Evolutionary conservation across 2,113 vertebrate genomes (phyloP), one percentile per base, ranked within the genome.

Genomic region (Nothocercus nigrocapillus): DNA sequence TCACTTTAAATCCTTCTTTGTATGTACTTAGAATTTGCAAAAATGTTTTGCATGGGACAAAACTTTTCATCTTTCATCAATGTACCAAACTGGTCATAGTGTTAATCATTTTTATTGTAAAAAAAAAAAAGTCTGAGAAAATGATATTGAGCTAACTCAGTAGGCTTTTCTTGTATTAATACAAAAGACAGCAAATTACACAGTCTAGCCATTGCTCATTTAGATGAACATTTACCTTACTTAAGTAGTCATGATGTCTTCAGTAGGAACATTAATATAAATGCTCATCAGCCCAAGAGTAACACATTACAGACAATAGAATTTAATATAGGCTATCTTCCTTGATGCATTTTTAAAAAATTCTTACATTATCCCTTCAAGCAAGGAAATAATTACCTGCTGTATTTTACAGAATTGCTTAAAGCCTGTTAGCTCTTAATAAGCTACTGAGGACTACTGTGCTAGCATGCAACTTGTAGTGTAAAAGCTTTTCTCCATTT

Each of bases 21-120:
- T 47, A 85, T 21, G n/a, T 51, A 72, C 9, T 85, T 85, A 42
- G 13, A 70, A 49, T 81, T 86, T 94, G 61, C 15, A 95, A 63
- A 88, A 86, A 67, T 53, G 5, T 62, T 77, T 74, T 77, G 16
- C 9, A 30, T 83, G 61, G 75, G 40, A 53, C 16, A 53, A 56
- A 62, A 67, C 51, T 42, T 70, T 11, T 86, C 3, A 21, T 11
- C 11, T 51, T 82, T n/a, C 7, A 1, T 63, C 24, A 79, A 11
- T 73, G 67, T 58, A 1, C 5, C 67, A 70, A 86, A n/a, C 15
- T 42, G 4, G 22, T 79, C 56, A 19, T 44, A 18, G 42, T 34
- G 3, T 51, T 80, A 38, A 63, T 32, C 11, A 44, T 64, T 82
- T 93, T 68, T 13, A 22, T n/a, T 2, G 0, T 22, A 32, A 58